These are phyloP conservation scores for Plebejus melissa DNA, from an alignment of 2,888 invertebrate genomes.

Conservation along the genomic window DNA sequence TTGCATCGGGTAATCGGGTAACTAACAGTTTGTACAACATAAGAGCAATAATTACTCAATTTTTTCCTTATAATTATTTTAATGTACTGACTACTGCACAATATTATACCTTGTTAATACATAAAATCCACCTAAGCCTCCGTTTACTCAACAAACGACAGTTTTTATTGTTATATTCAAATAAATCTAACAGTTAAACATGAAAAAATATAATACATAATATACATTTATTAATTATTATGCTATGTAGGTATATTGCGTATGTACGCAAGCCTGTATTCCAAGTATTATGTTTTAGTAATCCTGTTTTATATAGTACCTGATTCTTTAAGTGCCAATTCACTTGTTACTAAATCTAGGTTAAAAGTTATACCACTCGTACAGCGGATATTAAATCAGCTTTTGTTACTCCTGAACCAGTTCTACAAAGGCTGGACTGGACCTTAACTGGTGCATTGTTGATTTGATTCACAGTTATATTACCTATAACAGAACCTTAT, in stretches of 20 bases:
- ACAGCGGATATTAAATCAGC: slow-evolving; percentile 16
- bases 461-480: not conserved
- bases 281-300: not conserved
- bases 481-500: not conserved
- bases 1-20: not conserved
- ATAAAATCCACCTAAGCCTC: too few species aligned
- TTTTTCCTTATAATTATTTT: too few species aligned
- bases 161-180: too few species aligned
- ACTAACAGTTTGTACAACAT: too few species aligned
- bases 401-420: slow-evolving; percentile 20
- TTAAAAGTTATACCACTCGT: slow-evolving; percentile 16
- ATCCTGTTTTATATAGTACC: not conserved
- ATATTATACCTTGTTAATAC: too few species aligned
- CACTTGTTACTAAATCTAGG: slow-evolving; percentile 14
- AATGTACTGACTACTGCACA: too few species aligned
- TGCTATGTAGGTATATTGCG: too few species aligned
- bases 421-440: slow-evolving; percentile 8
- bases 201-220: too few species aligned
- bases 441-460: slow-evolving; percentile 9
- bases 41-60: too few species aligned
- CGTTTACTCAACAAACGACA: too few species aligned
- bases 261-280: not conserved
- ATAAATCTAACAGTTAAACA: too few species aligned
- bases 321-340: slow-evolving; percentile 1
- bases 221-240: too few species aligned